Base-by-base conservation (phyloP, 2,113 vertebrate genomes). In the Arothron firmamentum region DNA sequence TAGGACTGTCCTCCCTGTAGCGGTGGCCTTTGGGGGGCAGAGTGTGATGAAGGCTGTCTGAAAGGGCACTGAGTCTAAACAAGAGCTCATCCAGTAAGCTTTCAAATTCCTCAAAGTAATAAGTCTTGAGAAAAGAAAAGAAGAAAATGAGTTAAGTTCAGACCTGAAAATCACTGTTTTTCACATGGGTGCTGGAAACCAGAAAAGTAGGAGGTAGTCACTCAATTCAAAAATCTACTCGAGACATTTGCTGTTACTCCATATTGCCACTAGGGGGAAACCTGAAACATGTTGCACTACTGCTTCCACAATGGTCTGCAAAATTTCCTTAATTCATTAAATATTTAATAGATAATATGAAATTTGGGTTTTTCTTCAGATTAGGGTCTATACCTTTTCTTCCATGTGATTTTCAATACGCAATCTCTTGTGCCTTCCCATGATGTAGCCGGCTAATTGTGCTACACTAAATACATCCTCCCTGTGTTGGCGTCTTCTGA, bases 71-170 rank as follows among this genome's bases (percentile, higher is more conserved):
- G 1, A 94, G 83, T 74, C 82, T 89, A 70, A 88, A 73, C 69
- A 94, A 47, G 4, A 94, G 85, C 31, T 94, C 92, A 60, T 94
- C 92, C 5, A 93, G 49, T 11, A 91, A 70, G 16, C 74, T 80
- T 64, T 91, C 88, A 86, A 90, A 90, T 65, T 94, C 93, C 41
- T 93, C 90, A 46, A 94, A 76, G 66, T 84, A 82, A 43, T 87
- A 87, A 16, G 43, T 86, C 93, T 94, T 78, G 47, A 48, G 58
- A 78, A 69, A 56, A 0, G 8, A 63, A 62, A 41, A 61, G 25
- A 9, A 14, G 46, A 46, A 45, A 7, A 13, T 46, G 10, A 2
- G 17, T 28, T 11, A n/a, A 38, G 45, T 38, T 38, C 34, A 38
- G 8, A 11, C 34, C 34, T 12, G 11, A 38, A 38, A 38, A 38